phyloP scores from a whole-genome alignment of 2,797 vertebrate genomes.

The Pangasius mekongensis region DNA sequence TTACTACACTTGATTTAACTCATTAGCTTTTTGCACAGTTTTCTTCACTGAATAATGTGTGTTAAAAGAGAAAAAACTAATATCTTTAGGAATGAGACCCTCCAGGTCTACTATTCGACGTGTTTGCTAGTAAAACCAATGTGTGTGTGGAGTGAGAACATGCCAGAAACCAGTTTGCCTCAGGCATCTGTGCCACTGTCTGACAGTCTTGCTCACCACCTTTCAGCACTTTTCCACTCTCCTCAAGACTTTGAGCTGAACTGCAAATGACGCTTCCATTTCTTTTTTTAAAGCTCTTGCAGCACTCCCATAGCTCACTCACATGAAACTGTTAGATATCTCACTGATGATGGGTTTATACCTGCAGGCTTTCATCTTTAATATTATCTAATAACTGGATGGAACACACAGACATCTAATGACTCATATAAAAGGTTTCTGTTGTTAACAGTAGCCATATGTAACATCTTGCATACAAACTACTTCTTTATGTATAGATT shows the following conservation, averaged over 20 bases:
- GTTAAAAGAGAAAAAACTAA: background rate
- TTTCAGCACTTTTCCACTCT: conserved; percentile 46
- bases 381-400: background rate
- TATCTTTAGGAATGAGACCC: background rate
- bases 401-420: background rate
- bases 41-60: background rate
- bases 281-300: background rate
- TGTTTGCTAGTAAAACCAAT: background rate
- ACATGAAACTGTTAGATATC: conserved; percentile 26
- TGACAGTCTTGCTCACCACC: conserved; percentile 30
- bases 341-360: conserved; percentile 13
- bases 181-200: conserved; percentile 40
- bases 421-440: background rate
- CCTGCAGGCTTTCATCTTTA: conserved; percentile 1
- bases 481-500: background rate
- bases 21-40: background rate
- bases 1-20: background rate
- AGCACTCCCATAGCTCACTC: background rate
- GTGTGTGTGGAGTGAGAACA: background rate
- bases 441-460: background rate
- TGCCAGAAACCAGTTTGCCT: conserved; percentile 2
- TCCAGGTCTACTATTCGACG: background rate
- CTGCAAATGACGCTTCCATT: conserved; percentile 18
- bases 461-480: too few species aligned
- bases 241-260: conserved; percentile 25